Evolutionary conservation across 2,797 vertebrate genomes (phyloP), one percentile per base, ranked within the genome.

Genomic region (Notoglanidium macrostoma): DNA sequence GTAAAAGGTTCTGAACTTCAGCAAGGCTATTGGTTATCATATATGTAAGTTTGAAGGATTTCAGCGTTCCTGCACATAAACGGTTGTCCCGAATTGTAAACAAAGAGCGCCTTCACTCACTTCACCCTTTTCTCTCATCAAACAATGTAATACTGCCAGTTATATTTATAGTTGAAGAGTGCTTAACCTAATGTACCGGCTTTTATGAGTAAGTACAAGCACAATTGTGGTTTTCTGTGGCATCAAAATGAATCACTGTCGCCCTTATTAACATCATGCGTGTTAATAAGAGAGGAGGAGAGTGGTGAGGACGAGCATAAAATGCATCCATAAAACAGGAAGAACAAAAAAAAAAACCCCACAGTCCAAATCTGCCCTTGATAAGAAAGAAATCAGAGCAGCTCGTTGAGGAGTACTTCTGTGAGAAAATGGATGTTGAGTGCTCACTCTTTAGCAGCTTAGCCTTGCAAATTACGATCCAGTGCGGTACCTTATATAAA

Each of bases 1-100:
- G 49, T 55, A n/a, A 26, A 7, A 32, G 51, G 72, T 57, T 85
- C 26, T 23, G 54, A 87, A 89, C 67, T 83, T 85, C 85, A 74
- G 61, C 32, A 67, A 46, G n/a, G 5, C 77, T 77, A 12, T n/a
- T 29, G 44, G 35, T 35, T 35, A 35, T 35, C 35, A 35, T 35
- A 35, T 51, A 74, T 49, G 3, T 61, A 3, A 15, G 4, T 59
- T 40, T 59, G 55, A 80, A 80, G 32, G 57, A 44, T 80, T 40
- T 5, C 8, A 14, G 76, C 21, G 17, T 59, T 40, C 19, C 35
- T 61, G 35, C 8, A 8, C 23, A 44, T 2, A 35, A 10, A 26
- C 2, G 0, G 21, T 55, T 10, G 49, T 61, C 21, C 19, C 61
- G 0, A 5, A 57, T 35, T 29, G 26, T 15, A 51, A 78, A 78